Base-by-base conservation (phyloP, 2,113 vertebrate species). In the Asarcornis scutulata region DNA sequence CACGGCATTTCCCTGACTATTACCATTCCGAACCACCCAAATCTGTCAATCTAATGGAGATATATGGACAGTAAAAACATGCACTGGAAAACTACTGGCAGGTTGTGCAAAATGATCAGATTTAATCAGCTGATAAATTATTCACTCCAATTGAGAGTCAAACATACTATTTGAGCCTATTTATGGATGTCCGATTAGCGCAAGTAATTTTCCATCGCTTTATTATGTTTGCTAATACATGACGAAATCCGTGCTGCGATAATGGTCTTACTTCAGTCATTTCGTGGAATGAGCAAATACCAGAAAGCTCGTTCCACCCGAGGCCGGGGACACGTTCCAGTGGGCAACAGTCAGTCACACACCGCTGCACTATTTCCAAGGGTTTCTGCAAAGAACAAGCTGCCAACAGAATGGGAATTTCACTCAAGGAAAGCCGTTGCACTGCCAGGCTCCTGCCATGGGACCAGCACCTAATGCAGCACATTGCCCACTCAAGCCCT, bases 121-220 rank as follows among this genome's bases (percentile, higher is more conserved):
- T 97, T 93, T 96, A 95, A 96, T 95, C 93, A 94, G 56, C 80
- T 94, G 93, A 96, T 96, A 95, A 96, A 97, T 97, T 96, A 94
- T 95, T 97, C 92, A 92, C 89, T 93, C 50, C 69, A 85, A 79
- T 34, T 62, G 46, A 72, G 79, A 97, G 72, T 89, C 75, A 93
- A 89, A 96, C 83, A 77, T 59, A 72, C 44, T 89, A 75, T 86
- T 87, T 80, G 66, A 94, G 73, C 74, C 80, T 92, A 67, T 96
- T 96, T 95, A 89, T 73, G 87, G 83, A 92, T 83, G 92, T 91
- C 93, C 2, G 34, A 95, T 97, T 92, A 95, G 77, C 22, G 73
- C 67, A 59, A 93, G 92, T 89, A 85, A 95, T 97, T 96, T 95
- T 78, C 92, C 89, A 36, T 87, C 8, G 6, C 80, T 95, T 97